Evolutionary conservation across 1,140 invertebrate species (phyloP).

Genomic region (Calliopsis andreniformis): DNA sequence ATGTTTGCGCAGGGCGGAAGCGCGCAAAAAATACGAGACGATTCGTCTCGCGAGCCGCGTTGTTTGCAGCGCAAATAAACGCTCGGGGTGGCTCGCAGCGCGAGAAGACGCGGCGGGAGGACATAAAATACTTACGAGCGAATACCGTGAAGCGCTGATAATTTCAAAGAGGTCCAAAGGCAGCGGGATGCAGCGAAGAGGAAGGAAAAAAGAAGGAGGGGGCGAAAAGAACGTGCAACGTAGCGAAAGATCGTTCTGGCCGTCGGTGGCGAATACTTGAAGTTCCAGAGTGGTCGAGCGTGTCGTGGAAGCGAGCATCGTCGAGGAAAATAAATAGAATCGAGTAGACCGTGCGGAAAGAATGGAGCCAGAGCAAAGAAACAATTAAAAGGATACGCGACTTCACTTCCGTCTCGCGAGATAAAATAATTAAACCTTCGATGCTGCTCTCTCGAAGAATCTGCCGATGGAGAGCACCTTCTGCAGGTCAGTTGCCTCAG

Average conservation of each 20-base stretch:
- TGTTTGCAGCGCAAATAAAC: slow-evolving; percentile 46
- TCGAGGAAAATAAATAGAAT: slow-evolving; percentile 48
- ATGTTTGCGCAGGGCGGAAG: not conserved
- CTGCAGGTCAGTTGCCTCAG: no score
- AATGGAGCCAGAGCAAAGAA: slow-evolving; percentile 26
- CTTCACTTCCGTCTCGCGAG: slow-evolving; percentile 21
- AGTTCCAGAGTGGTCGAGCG: slow-evolving; percentile 39
- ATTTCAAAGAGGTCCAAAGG: slow-evolving; percentile 44
- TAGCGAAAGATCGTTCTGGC: slow-evolving; percentile 49
- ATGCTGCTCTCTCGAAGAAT: no score
- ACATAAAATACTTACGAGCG: slow-evolving; percentile 37
- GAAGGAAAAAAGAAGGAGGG: slow-evolving; percentile 2
- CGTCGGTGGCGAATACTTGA: slow-evolving; percentile 34
- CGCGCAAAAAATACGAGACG: not conserved
- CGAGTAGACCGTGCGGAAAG: slow-evolving; percentile 19
- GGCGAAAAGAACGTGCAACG: slow-evolving; percentile 29
- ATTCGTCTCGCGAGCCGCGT: slow-evolving; percentile 27
- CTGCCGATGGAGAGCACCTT: no score
- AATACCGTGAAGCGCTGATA: slow-evolving; percentile 48
- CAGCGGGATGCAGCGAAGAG: not conserved
- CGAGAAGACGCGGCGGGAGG: slow-evolving; percentile 3
- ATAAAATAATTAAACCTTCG: slow-evolving; percentile 46
- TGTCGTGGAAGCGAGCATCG: slow-evolving; percentile 9
- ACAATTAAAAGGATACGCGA: slow-evolving; percentile 40
- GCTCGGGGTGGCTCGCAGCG: slow-evolving; percentile 8